phyloP scores from a whole-genome alignment of 1,140 invertebrate genomes.

The Heterodera schachtii region DNA sequence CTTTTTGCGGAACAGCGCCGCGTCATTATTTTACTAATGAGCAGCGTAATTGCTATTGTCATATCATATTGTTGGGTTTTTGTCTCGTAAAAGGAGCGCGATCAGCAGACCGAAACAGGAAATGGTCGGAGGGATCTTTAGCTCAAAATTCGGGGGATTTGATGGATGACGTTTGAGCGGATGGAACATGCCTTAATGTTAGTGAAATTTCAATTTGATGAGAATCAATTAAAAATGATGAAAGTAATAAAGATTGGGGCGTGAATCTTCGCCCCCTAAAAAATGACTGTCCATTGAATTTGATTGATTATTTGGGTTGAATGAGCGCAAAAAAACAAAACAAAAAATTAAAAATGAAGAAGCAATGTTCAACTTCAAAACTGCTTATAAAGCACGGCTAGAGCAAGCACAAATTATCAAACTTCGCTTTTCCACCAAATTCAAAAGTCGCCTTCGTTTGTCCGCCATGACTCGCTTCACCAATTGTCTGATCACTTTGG shows the following conservation, averaged over 20 bases:
- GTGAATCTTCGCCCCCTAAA: background rate
- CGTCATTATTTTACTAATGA: too few relatives aligned
- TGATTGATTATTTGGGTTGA: too few relatives aligned
- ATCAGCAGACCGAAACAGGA: background rate
- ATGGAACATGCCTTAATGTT: too few relatives aligned
- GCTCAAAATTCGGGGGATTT: too few relatives aligned
- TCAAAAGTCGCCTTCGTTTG: background rate
- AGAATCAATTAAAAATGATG: too few relatives aligned
- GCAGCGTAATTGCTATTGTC: background rate
- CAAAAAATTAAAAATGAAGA: too few relatives aligned
- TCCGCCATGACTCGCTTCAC: background rate
- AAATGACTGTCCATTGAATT: background rate
- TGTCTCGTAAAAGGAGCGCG: background rate
- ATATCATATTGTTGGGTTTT: background rate
- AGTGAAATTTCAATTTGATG: too few relatives aligned
- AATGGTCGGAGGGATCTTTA: too few relatives aligned
- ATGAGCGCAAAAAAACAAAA: too few relatives aligned
- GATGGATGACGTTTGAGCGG: too few relatives aligned
- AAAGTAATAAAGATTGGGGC: too few relatives aligned
- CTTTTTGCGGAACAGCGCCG: background rate
- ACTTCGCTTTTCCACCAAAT: background rate
- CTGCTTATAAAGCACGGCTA: background rate
- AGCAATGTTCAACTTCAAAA: too few relatives aligned
- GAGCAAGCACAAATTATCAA: background rate
- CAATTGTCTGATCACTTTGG: constrained; percentile 2